phyloP scores from a whole-genome alignment of 2,888 invertebrate genomes.

The Pyrgus malvae region DNA sequence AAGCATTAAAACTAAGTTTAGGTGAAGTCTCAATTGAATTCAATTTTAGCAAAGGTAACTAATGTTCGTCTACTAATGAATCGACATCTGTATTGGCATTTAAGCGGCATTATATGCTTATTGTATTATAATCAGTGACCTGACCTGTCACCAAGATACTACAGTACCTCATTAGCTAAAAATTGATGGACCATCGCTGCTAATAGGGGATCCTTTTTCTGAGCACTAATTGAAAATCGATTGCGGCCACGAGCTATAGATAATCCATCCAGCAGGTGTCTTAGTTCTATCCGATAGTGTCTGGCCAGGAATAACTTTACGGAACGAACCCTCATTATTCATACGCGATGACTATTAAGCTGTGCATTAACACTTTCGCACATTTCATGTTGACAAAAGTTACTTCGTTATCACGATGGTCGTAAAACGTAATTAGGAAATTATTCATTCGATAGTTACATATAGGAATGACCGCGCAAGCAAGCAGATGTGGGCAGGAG shows the following conservation, averaged over 20 bases:
- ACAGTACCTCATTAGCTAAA: slow-evolving; percentile 23
- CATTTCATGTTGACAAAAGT: slow-evolving; percentile 15
- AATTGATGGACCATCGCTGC: slow-evolving; percentile 22
- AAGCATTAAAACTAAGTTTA: background rate
- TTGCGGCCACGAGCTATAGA: slow-evolving; percentile 13
- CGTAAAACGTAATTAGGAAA: slow-evolving; percentile 12
- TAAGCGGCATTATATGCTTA: slow-evolving; percentile 19
- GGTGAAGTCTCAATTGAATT: slow-evolving; percentile 4
- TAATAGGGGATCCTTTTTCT: slow-evolving; percentile 18
- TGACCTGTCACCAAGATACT: slow-evolving; percentile 19
- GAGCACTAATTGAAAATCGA: slow-evolving; percentile 27
- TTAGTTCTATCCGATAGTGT: background rate
- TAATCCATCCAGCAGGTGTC: slow-evolving; percentile 17
- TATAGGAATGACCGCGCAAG: background rate
- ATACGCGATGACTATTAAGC: slow-evolving; percentile 11
- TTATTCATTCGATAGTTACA: slow-evolving; percentile 5
- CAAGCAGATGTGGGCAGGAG: slow-evolving; percentile 1
- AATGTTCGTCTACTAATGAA: slow-evolving; percentile 11
- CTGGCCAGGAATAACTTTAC: slow-evolving; percentile 4
- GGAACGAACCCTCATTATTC: slow-evolving; percentile 6
- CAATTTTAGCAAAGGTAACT: slow-evolving; percentile 6
- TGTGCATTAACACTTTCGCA: slow-evolving; percentile 16
- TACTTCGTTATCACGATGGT: slow-evolving; percentile 13
- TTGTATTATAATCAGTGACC: slow-evolving; percentile 23
- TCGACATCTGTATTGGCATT: slow-evolving; percentile 14